Evolutionary conservation across 2,113 vertebrate genomes (phyloP).

Genomic region (Pluvialis apricaria): DNA sequence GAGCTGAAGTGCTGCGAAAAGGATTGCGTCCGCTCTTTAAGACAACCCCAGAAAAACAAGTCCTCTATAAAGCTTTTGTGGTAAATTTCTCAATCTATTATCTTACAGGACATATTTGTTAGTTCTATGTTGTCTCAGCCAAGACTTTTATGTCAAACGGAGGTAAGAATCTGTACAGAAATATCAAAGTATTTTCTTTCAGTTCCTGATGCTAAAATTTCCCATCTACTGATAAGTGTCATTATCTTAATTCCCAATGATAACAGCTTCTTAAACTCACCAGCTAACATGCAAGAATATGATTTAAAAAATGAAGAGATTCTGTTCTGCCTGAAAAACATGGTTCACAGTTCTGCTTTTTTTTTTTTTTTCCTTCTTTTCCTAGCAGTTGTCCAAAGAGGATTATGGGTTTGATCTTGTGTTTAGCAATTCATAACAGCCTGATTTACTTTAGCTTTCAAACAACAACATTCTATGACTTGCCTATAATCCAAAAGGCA

Average conservation of each 20-base stretch:
- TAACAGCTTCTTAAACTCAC: slow-evolving; percentile 25
- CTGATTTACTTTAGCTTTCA: slow-evolving; percentile 62
- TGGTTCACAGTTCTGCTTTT: not conserved
- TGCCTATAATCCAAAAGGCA: slow-evolving; percentile 57
- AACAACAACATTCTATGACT: slow-evolving; percentile 48
- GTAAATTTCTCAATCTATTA: not conserved
- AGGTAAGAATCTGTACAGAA: slow-evolving; percentile 47
- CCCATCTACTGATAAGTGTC: not conserved
- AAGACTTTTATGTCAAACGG: slow-evolving; percentile 25
- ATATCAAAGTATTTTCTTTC: slow-evolving; percentile 54
- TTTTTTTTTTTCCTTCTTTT: not conserved
- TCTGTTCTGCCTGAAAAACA: not conserved
- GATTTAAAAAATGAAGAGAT: slow-evolving; percentile 13
- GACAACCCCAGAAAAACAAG: not conserved
- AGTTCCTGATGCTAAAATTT: not conserved
- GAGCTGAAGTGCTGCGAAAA: not conserved
- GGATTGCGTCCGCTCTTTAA: not conserved
- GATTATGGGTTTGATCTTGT: slow-evolving; percentile 48
- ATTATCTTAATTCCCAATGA: slow-evolving; percentile 27
- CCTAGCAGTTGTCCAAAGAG: slow-evolving; percentile 43
- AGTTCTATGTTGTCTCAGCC: slow-evolving; percentile 32
- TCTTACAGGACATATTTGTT: not conserved
- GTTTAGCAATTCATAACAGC: slow-evolving; percentile 54
- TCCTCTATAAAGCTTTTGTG: not conserved
- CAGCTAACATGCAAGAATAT: not conserved